A percentile compares a stretch with the other conserved stretches of the same genome.
Evolutionary conservation across 2,113 vertebrate genomes (phyloP).

Genomic region (Hydropotes inermis): DNA sequence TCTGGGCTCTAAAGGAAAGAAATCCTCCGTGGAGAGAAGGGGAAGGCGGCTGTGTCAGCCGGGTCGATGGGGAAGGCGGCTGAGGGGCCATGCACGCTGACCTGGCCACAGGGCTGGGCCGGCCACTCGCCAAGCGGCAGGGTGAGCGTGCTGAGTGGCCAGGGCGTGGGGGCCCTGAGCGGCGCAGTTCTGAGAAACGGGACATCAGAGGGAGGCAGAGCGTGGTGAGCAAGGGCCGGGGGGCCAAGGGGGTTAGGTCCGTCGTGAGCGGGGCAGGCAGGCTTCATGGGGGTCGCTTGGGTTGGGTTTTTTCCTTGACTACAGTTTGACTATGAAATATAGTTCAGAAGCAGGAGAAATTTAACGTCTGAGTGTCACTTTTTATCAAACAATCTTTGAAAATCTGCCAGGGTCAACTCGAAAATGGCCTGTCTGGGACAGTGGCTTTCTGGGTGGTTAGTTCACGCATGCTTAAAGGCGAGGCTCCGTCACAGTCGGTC

Average conservation of each 20-base stretch:
- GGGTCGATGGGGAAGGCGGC: fast-evolving
- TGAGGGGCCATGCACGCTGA: not conserved
- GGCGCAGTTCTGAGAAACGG: not conserved
- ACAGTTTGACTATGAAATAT: not conserved
- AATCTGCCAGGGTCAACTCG: not conserved
- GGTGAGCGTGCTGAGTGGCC: not conserved
- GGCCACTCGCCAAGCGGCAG: not conserved
- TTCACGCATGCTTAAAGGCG: not conserved
- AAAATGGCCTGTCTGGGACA: not conserved
- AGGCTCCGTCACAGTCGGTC: not conserved
- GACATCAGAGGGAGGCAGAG: not conserved
- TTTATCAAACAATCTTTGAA: not conserved
- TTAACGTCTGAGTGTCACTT: not conserved
- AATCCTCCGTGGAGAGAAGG: fast-evolving
- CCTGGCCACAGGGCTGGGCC: not conserved
- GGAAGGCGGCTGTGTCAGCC: too few relatives aligned
- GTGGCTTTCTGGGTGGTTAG: not conserved
- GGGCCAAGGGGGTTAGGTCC: not conserved
- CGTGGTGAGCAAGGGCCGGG: not conserved
- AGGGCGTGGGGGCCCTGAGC: not conserved
- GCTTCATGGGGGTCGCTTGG: not conserved
- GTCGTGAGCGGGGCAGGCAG: not conserved
- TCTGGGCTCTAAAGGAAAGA: not conserved
- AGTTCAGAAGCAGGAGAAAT: not conserved
- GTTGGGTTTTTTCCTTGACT: not conserved